These are phyloP conservation scores for Mycalesis mineus DNA, from an alignment of 2,888 invertebrate species.

Conservation along the genomic window DNA sequence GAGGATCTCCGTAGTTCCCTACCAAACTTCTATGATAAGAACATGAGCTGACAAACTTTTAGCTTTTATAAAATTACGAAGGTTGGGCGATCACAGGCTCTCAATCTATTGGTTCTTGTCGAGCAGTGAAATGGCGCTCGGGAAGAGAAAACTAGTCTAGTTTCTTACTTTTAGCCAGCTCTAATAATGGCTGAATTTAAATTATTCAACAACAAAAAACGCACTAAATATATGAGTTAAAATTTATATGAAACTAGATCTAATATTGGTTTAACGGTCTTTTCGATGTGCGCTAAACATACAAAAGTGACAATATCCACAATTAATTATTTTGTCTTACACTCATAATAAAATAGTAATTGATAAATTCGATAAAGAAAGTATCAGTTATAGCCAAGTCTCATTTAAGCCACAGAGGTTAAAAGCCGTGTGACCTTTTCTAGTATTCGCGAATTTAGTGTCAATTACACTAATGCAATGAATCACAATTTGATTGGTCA, in stretches of 20 bases:
- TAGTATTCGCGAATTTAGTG: slow-evolving; percentile 55
- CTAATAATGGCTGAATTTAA: slow-evolving; percentile 16
- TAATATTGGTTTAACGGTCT: no score
- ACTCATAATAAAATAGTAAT: not conserved
- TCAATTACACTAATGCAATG: slow-evolving; percentile 67
- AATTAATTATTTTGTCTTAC: no score
- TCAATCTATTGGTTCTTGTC: no score
- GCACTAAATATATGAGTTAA: not conserved
- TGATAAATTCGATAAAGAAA: not conserved
- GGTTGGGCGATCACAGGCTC: no score
- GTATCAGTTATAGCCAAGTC: not conserved
- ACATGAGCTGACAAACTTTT: no score
- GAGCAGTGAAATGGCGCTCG: slow-evolving; percentile 27
- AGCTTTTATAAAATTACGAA: no score
- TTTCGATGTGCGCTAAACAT: no score
- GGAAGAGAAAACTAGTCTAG: slow-evolving; percentile 29
- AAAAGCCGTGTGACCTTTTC: slow-evolving; percentile 53
- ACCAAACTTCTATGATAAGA: no score
- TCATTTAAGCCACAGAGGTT: slow-evolving; percentile 54
- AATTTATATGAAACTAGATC: no score
- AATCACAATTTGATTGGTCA: slow-evolving; percentile 52
- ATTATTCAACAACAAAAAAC: not conserved
- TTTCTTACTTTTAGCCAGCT: slow-evolving; percentile 25
- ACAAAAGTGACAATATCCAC: no score
- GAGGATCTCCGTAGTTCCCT: no score